phyloP scores from a whole-genome alignment of 2,113 vertebrate species.

The Grammomys surdaster region DNA sequence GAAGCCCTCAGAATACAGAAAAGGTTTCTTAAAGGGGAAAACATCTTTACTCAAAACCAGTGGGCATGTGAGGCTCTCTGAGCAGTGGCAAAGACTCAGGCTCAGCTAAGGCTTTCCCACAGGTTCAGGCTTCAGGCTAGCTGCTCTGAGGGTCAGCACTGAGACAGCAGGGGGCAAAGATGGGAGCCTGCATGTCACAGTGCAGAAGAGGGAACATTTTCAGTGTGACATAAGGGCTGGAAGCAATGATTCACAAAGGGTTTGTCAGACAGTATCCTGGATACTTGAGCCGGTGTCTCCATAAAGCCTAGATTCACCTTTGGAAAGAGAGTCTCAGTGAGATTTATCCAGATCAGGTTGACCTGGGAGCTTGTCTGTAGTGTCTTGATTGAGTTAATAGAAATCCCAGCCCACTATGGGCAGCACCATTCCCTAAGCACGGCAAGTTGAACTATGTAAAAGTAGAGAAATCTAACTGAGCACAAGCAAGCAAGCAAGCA shows the following conservation, averaged over 20 bases:
- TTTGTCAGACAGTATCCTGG: neutral
- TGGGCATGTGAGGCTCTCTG: neutral
- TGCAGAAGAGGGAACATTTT: neutral
- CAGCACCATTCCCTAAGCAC: neutral
- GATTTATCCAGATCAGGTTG: neutral
- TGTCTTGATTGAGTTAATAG: neutral
- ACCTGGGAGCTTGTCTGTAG: neutral
- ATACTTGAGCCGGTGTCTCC: neutral
- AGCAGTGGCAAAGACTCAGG: neutral
- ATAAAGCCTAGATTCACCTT: neutral
- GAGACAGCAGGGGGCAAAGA: neutral
- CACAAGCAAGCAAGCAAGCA: neutral
- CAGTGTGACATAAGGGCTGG: neutral
- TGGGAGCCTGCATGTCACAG: no score
- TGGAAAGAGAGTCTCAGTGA: neutral
- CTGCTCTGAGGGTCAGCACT: rapidly evolving
- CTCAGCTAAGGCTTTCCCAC: neutral
- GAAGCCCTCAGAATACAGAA: neutral
- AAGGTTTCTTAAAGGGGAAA: neutral
- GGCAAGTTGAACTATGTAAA: no score
- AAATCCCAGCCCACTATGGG: neutral
- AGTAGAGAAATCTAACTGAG: neutral
- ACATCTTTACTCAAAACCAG: neutral
- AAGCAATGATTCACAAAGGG: neutral
- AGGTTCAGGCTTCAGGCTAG: neutral